Conservation (phyloP, 2,113 vertebrate species). For the Stigmatopora nigra region DNA sequence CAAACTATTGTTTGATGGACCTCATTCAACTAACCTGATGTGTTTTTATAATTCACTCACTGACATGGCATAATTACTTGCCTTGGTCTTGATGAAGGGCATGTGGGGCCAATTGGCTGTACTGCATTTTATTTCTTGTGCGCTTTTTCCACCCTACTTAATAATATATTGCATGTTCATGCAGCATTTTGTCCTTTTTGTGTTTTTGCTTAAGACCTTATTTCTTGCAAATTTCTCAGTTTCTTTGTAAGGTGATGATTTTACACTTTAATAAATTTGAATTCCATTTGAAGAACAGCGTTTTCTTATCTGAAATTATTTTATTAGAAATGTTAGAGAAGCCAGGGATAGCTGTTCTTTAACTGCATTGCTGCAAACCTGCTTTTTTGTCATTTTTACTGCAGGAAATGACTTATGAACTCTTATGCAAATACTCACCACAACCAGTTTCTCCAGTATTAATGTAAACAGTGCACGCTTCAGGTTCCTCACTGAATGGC, state of each 20-base stretch:
- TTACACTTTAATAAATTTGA: no score
- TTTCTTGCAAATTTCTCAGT: no score
- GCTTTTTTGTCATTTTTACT: not conserved
- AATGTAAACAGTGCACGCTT: not conserved
- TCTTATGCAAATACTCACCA: not conserved
- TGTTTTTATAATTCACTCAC: conserved; percentile 53
- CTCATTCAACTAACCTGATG: conserved; percentile 38
- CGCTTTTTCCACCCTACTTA: conserved; percentile 4
- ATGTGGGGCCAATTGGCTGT: conserved; percentile 12
- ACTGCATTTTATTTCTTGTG: conserved; percentile 5
- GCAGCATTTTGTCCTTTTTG: not conserved
- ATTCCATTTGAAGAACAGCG: no score
- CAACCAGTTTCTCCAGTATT: not conserved
- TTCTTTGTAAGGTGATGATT: no score
- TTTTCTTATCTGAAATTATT: no score
- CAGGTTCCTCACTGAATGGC: not conserved
- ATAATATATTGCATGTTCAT: not conserved
- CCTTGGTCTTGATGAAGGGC: conserved; percentile 23
- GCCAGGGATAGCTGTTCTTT: not conserved
- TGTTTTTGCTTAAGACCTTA: no score
- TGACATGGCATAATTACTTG: conserved; percentile 26
- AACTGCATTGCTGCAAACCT: not conserved
- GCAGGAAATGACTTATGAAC: not conserved
- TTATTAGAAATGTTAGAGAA: no score
- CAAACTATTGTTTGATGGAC: conserved; percentile 50